These are phyloP conservation scores for Girardia tigrina DNA, from an alignment of 2,888 invertebrate genomes.

Conservation along the genomic window DNA sequence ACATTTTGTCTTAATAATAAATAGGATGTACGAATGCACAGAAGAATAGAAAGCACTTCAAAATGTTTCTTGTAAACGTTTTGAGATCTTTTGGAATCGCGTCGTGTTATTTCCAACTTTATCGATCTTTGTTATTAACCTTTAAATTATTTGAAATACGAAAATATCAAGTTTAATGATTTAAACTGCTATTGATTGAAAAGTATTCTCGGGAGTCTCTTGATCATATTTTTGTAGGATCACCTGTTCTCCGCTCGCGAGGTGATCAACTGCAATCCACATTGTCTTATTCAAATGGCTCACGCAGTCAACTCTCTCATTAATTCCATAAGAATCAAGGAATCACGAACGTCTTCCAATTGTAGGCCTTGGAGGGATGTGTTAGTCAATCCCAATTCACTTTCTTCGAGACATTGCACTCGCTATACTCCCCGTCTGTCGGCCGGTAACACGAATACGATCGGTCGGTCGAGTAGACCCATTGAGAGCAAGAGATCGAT, in stretches of 20 bases:
- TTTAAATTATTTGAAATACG: too few species aligned
- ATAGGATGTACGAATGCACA: too few species aligned
- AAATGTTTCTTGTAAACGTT: too few species aligned
- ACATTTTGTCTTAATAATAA: too few species aligned
- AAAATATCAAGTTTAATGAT: too few species aligned
- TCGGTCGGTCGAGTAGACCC: background rate
- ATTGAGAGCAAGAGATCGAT: background rate
- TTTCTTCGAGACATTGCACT: background rate
- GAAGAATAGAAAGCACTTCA: too few species aligned
- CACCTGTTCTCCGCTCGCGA: background rate
- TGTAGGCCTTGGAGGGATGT: conserved; percentile 3
- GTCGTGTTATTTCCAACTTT: too few species aligned
- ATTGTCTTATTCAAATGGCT: background rate
- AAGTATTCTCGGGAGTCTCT: too few species aligned
- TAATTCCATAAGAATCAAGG: background rate
- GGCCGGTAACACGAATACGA: background rate
- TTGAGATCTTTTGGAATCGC: too few species aligned
- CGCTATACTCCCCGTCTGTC: background rate
- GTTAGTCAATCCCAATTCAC: background rate
- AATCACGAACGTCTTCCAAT: background rate
- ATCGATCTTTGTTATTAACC: too few species aligned
- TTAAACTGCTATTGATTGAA: too few species aligned
- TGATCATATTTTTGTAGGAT: background rate
- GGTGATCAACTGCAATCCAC: background rate
- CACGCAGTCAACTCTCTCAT: background rate